Evolutionary conservation across 53 echinoderm and acorn worm genomes (phyloP), one percentile per base, ranked within the genome.

Genomic region (Henricia sp.): DNA sequence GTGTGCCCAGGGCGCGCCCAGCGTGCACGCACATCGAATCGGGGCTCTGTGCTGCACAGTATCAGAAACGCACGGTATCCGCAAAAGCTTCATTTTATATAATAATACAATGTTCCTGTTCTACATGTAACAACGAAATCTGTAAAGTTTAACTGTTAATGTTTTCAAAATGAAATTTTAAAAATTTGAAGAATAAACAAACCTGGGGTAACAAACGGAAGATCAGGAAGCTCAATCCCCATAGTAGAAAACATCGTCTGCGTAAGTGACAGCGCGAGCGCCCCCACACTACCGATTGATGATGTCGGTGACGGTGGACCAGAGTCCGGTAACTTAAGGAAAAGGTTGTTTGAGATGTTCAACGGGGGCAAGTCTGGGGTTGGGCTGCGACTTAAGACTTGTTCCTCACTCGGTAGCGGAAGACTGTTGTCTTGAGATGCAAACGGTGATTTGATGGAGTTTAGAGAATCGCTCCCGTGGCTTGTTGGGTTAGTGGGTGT

Each of bases 161-260:
- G n/a, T n/a, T n/a, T n/a, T n/a, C n/a, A n/a, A n/a, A n/a, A n/a
- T n/a, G n/a, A n/a, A n/a, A n/a, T n/a, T n/a, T n/a, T n/a, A n/a
- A n/a, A n/a, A n/a, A n/a, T n/a, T n/a, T n/a, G n/a, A n/a, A n/a
- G 32, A 9, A 13, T 60, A 0, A 10, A 20, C 90, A 57, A 50
- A 95, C 95, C 95, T 84, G 91, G 84, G 1, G 91, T 93, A 37
- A 91, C 95, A 72, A 69, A 95, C 23, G 95, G 91, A 13, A 95
- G 83, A 42, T 93, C 84, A 19, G 95, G 95, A 23, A 95, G 71
- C 52, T 95, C 87, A 40, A 95, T 88, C 36, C 93, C 93, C 93
- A 95, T 74, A 17, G 93, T 90, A 2, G 88, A 83, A 56, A 91
- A 74, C 82, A 89, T 82, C 1, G 90, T 90, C 71, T 92, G 90